Percentiles rank a stretch among this genome's conserved stretches.
Conservation (phyloP, 2,888 invertebrate species). For the Merodon equestris region DNA sequence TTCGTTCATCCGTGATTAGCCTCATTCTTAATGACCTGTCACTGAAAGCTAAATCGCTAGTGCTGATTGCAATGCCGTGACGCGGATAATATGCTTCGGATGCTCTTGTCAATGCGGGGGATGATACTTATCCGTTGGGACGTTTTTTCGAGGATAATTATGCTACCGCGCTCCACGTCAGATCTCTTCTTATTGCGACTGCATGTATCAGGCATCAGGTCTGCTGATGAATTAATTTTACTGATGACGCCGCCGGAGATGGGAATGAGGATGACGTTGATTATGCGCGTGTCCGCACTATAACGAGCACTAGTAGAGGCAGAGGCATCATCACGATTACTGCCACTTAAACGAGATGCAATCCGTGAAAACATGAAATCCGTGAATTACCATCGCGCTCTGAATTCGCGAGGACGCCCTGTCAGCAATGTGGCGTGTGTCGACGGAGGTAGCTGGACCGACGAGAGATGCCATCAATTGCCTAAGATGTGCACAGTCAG, state of each 20-base stretch:
- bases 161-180: conserved; percentile 12
- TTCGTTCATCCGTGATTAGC: conserved; percentile 28
- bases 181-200: conserved; percentile 15
- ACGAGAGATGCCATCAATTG: conserved; percentile 37
- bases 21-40: neutral
- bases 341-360: conserved; percentile 26
- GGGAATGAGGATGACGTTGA: conserved; percentile 44
- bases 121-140: neutral
- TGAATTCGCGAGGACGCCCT: conserved; percentile 12
- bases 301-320: too few relatives aligned
- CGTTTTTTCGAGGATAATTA: neutral
- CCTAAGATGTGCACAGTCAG: conserved; percentile 50
- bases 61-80: too few relatives aligned
- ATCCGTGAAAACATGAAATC: conserved; percentile 40
- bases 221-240: conserved; percentile 13
- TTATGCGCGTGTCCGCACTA: conserved; percentile 64
- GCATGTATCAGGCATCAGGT: too few relatives aligned
- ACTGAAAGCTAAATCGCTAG: neutral
- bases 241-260: conserved; percentile 11
- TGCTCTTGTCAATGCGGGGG: conserved; percentile 59
- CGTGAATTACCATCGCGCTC: conserved; percentile 27
- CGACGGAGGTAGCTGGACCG: neutral
- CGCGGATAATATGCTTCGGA: conserved; percentile 37
- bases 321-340: conserved; percentile 22
- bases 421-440: too few relatives aligned